phyloP scores from a whole-genome alignment of 2,113 vertebrate species.

The Orcinus orca region DNA sequence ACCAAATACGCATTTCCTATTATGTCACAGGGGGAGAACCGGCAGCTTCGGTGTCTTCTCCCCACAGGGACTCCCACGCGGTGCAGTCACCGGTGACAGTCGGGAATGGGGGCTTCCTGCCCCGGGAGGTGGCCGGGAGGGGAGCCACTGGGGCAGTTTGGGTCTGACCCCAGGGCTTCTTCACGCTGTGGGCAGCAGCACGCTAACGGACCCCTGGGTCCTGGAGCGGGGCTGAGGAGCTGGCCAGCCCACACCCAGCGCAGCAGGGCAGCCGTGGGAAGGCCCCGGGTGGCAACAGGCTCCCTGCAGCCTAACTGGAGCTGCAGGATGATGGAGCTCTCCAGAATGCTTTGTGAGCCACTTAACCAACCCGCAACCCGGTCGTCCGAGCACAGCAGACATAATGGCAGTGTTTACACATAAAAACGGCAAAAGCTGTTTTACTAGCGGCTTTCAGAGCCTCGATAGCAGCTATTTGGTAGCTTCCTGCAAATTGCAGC shows the following conservation, averaged over 20 bases:
- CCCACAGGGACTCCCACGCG: neutral
- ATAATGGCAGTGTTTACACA: constrained; percentile 61
- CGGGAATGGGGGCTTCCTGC: neutral
- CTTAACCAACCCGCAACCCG: constrained; percentile 42
- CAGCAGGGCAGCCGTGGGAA: neutral
- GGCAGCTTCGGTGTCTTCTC: neutral
- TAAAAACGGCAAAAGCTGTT: constrained; percentile 57
- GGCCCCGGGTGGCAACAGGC: fast-evolving
- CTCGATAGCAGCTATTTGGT: constrained; percentile 63
- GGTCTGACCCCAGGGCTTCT: neutral
- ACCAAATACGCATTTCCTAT: neutral
- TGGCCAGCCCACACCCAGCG: neutral
- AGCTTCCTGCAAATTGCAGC: constrained; percentile 70
- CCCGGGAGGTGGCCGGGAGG: fast-evolving
- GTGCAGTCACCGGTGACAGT: neutral
- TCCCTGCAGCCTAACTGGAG: neutral
- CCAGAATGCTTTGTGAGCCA: constrained; percentile 21
- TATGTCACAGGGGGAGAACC: neutral
- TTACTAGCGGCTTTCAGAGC: constrained; percentile 52
- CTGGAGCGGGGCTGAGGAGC: neutral
- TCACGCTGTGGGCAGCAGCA: neutral
- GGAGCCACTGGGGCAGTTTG: neutral
- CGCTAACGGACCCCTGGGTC: neutral
- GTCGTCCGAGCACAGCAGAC: neutral
- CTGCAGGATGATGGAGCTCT: neutral